Base-by-base conservation (phyloP, 1,140 invertebrate genomes). In the Drosophila bipectinata region DNA sequence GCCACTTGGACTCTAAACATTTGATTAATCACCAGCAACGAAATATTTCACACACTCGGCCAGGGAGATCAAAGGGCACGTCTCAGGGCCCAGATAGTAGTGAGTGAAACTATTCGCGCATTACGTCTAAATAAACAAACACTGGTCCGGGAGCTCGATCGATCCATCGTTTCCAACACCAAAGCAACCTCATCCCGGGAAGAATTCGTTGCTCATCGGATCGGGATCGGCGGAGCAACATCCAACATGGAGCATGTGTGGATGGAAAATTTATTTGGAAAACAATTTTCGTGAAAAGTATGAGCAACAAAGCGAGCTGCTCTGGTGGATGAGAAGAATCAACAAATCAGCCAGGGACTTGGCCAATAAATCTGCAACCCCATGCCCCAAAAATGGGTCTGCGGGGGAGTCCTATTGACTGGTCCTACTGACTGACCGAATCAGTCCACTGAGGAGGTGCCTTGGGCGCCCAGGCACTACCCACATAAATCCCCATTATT, bases 111-210 rank as follows among this genome's bases (percentile, higher is more conserved):
- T 85, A 87, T 85, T 85, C 83, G 82, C 82, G 83, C 82, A 79
- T 85, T 85, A 85, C 82, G 82, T 85, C 82, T 87, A 85, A 85
- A 88, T 85, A 85, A 85, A 85, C 82, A 85, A 85, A 85, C 71
- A 85, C 66, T 57, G 39, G n/a, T 5, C 14, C 26, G 45, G 63
- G 52, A 57, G 44, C 51, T 52, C 18, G 41, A 74, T 57, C 41
- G 30, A 63, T 64, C 61, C 48, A 39, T 71, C 51, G 59, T 64
- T 66, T 59, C 60, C 60, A 58, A 21, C 1, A 21, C 21, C 32
- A 57, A 71, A 58, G 55, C 54, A 39, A 44, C 79, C 68, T 67
- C 67, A 77, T 73, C 73, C 56, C 26, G 61, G 55, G 56, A 24
- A 37, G 37, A 68, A 69, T 56, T 69, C 30, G 63, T 66, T 56